These are phyloP conservation scores for Catharus minimus DNA, from an alignment of 2,113 vertebrate species.

Conservation along the genomic window DNA sequence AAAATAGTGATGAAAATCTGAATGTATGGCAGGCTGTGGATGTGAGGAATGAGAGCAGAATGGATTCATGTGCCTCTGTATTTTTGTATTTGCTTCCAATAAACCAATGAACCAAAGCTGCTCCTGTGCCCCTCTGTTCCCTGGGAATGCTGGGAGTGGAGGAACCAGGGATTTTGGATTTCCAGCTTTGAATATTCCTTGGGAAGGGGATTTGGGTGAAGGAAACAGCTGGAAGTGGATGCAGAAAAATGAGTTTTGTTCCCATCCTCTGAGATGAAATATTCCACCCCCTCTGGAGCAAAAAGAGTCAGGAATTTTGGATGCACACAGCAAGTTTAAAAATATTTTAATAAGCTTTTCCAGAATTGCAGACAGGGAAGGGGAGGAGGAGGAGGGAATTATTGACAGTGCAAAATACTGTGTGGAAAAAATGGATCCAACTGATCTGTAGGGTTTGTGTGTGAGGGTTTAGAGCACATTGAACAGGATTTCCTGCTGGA, in stretches of 20 bases:
- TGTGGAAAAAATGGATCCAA: slow-evolving; percentile 61
- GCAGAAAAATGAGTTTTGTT: not conserved
- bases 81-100: slow-evolving; percentile 79
- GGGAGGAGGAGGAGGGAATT: slow-evolving; percentile 32
- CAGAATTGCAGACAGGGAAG: slow-evolving; percentile 68
- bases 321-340: slow-evolving; percentile 61
- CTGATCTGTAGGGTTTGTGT: not conserved
- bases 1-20: slow-evolving; percentile 33
- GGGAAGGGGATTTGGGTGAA: not conserved
- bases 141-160: not conserved
- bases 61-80: slow-evolving; percentile 69
- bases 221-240: not conserved
- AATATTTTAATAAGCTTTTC: slow-evolving; percentile 81
- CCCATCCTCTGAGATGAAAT: not conserved
- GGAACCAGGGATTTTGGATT: not conserved
- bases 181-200: not conserved
- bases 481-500: slow-evolving; percentile 21
- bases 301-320: not conserved
- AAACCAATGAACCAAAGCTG: slow-evolving; percentile 48
- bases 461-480: not conserved
- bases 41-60: slow-evolving; percentile 25
- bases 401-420: slow-evolving; percentile 79
- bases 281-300: not conserved
- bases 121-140: not conserved
- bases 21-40: slow-evolving; percentile 43